phyloP scores from a whole-genome alignment of 2,888 invertebrate genomes.

The Noctua janthina region DNA sequence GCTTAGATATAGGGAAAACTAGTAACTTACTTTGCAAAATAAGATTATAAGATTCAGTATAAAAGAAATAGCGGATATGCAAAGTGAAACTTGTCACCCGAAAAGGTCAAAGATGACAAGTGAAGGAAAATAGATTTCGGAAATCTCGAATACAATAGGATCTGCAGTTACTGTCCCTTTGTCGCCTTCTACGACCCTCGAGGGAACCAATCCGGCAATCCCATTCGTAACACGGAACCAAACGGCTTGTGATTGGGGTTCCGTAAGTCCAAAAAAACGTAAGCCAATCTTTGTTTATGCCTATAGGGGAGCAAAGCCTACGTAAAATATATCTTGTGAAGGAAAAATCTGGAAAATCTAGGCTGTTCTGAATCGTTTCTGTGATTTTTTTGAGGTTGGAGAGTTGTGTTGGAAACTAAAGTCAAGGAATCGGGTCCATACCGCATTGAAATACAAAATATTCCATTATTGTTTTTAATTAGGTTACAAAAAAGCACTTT shows the following conservation, averaged over 20 bases:
- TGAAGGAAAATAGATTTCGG: constrained; percentile 45
- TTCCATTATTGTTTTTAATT: too few relatives aligned
- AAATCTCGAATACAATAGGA: constrained; percentile 42
- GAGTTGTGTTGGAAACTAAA: neutral
- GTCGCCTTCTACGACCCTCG: constrained; percentile 24
- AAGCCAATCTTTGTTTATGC: constrained; percentile 32
- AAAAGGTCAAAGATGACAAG: constrained; percentile 32
- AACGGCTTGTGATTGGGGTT: constrained; percentile 40
- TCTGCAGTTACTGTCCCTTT: constrained; percentile 38
- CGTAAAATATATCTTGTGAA: neutral
- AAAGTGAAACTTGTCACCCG: constrained; percentile 23
- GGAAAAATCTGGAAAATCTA: constrained; percentile 8
- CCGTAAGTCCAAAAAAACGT: constrained; percentile 16
- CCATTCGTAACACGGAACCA: constrained; percentile 36
- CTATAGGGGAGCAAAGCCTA: neutral
- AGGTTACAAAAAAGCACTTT: too few relatives aligned
- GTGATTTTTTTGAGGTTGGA: neutral
- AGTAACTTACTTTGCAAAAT: neutral
- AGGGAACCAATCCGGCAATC: constrained; percentile 44
- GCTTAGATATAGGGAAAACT: neutral
- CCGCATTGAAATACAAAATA: neutral
- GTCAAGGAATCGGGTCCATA: neutral
- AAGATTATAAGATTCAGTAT: neutral
- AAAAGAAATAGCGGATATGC: constrained; percentile 9
- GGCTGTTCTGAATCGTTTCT: neutral